These are phyloP conservation scores for Laothoe populi DNA, from an alignment of 2,888 invertebrate species.

Conservation along the genomic window DNA sequence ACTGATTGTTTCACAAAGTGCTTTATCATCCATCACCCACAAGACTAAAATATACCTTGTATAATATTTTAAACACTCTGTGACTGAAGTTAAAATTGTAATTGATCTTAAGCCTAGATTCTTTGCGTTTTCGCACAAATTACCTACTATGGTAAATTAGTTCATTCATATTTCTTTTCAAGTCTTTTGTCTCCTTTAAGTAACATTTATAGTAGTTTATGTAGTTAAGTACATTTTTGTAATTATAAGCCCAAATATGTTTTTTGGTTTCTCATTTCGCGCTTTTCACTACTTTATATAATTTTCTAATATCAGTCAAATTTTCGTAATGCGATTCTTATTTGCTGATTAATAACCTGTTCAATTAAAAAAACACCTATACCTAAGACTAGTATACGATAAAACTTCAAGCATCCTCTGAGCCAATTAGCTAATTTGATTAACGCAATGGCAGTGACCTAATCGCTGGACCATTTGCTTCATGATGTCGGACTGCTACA, in stretches of 20 bases:
- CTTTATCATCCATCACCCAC: too few species aligned
- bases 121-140: neutral
- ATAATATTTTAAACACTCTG: too few species aligned
- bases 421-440: slow-evolving; percentile 52
- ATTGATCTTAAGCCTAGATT: too few species aligned
- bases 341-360: neutral
- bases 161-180: too few species aligned
- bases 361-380: neutral
- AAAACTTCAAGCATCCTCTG: neutral
- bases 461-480: slow-evolving; percentile 48
- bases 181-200: too few species aligned
- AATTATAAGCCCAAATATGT: too few species aligned
- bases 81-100: too few species aligned
- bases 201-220: too few species aligned
- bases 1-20: neutral
- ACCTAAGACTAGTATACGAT: slow-evolving; percentile 11
- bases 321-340: neutral
- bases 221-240: too few species aligned
- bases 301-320: neutral
- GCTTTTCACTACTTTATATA: neutral
- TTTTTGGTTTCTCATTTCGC: too few species aligned
- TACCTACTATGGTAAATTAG: neutral
- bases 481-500: slow-evolving; percentile 44
- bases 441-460: slow-evolving; percentile 51
- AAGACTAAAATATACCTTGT: too few species aligned